Evolutionary conservation across 2,888 invertebrate species (phyloP), one percentile per base, ranked within the genome.

Genomic region (Plusia festucae): DNA sequence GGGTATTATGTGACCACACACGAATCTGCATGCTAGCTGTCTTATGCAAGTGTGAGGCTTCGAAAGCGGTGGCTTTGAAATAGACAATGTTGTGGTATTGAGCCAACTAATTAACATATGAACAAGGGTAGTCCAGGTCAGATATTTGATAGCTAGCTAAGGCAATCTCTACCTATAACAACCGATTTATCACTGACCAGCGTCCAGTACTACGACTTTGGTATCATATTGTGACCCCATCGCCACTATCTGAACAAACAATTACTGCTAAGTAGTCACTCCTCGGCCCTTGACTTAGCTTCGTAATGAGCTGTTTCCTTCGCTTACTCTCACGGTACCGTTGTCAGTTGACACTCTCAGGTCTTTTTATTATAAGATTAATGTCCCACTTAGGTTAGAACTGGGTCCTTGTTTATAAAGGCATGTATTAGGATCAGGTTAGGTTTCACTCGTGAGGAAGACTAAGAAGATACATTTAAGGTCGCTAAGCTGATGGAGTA

Each of bases 241-340:
- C 22, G 34, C 54, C 60, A 57, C 57, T 71, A 71, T 61, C 66
- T 76, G 65, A n/a, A 58, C 46, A 66, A 59, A 76, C 72, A 66
- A 73, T 73, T 73, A 73, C 13, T 71, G 40, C 55, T 72, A 73
- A 73, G 77, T 59, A 73, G 70, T 51, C 53, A 52, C 22, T 51
- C 27, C 40, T 62, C 61, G 72, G 72, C 73, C 73, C 73, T 73
- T 76, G 73, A 62, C 66, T 71, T 76, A 76, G 65, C n/a, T 40
- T 32, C 22, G 55, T 73, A 73, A 73, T 66, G 67, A 67, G 66
- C 67, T 54, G 59, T 22, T 73, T 73, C 73, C 73, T 73, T 57
- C 44, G 24, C 55, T 34, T 66, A 8, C 49, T 73, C 73, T 66
- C 73, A 73, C 73, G 73, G 46, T 59, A 8, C n/a, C 24, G 58